Base-by-base conservation (phyloP, 2,797 vertebrate genomes). In the Percopsis omiscomaycus region DNA sequence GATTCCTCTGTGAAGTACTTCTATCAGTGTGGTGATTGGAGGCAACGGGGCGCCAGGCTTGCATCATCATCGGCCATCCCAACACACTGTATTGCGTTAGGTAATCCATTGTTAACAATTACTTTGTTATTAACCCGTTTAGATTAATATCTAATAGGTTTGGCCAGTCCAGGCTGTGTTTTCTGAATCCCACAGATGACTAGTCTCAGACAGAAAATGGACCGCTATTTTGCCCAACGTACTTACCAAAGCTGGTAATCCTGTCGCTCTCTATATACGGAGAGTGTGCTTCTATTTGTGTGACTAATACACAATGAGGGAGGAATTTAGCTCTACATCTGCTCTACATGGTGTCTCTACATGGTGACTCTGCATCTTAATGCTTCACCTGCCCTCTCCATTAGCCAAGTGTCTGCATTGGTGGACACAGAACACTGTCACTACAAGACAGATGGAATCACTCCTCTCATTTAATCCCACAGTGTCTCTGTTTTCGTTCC, bases 61-160 rank as follows among this genome's bases (percentile, higher is more conserved):
- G 62, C 72, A 57, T 67, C 64, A 75, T 56, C 74, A 75, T 82
- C 70, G 75, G 77, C 71, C 71, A 77, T 75, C 59, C 64, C 14
- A 32, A 9, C 57, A 22, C 2, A 45, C 28, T 13, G 42, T 11
- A 55, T 11, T 45, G 44, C 61, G 54, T n/a, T 4, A 11, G 4
- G n/a, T 44, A 14, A 56, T 14, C 50, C 69, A 37, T 15, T 27
- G n/a, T 55, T 70, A 57, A 27, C 15, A 58, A 46, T 46, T 47
- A 28, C 57, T n/a, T 30, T 22, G 13, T 58, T 46, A 8, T 55
- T 10, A 13, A 13, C 9, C 6, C n/a, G 15, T 56, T 44, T 44
- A 15, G 11, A 27, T 44, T 13, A 46, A 47, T 14, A 48, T 47
- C 15, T 15, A 42, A 3, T 37, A 5, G 11, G 27, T 14, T 47